Base-by-base conservation (phyloP, 1,140 invertebrate genomes). In the Pseudomyrmex gracilis region DNA sequence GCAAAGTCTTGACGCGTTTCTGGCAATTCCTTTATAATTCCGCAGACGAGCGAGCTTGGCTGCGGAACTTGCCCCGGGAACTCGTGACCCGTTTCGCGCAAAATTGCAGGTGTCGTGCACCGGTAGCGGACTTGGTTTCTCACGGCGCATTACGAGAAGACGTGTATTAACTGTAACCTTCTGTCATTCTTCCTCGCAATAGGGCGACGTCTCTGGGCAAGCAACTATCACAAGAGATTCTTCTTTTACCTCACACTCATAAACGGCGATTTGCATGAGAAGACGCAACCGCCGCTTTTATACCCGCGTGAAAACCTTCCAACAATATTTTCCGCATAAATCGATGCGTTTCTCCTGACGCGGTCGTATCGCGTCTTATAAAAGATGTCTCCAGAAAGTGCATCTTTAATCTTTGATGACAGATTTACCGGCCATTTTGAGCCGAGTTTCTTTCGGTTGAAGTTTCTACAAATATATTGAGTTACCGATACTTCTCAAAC, bases 81-180 rank as follows among this genome's bases (percentile, higher is more conserved):
- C 64, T 47, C 43, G 64, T 70, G 76, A 70, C 76, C 53, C 76
- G 53, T 43, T 47, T 71, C 76, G 66, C 76, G 45, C 76, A 70
- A 80, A 80, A 80, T 80, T 80, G 76, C 76, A 43, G 45, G 76
- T 80, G 76, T 80, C 76, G 76, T 8, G 66, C 64, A 70, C 76
- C 55, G 51, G 22, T 49, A 66, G 66, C 66, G 76, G 53, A 43
- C 55, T 49, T 55, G 76, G 66, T 80, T 80, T 80, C 76, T 80
- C 76, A 80, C 53, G 76, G 10, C 43, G 66, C 76, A 70, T 80
- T 80, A 71, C 66, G 66, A 60, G 68, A 80, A 34, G 66, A 80
- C 76, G 76, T 80, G 55, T 80, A 80, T 80, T 80, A 80, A 80
- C 76, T 58, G 66, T 58, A 80, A 58, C 66, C 66, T n/a, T 80